Evolutionary conservation across 1,140 invertebrate species (phyloP).

Genomic region (Pseudomyrmex pallidus): DNA sequence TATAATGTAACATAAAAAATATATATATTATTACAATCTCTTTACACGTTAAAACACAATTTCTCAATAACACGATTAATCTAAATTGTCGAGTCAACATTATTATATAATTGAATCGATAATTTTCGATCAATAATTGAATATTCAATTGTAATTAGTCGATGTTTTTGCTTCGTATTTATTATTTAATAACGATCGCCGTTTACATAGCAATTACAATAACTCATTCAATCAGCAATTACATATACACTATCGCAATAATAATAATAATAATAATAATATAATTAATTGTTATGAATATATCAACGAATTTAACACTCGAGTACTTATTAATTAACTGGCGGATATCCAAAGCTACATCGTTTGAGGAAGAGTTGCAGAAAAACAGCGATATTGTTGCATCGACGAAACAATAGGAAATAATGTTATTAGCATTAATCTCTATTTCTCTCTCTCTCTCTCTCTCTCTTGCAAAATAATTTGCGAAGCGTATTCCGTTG

Average conservation of each 20-base stretch:
- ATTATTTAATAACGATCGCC: not conserved
- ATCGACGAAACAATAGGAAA: not conserved
- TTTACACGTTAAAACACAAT: not conserved
- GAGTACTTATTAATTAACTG: not conserved
- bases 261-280: no score
- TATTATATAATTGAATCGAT: not conserved
- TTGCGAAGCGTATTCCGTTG: slow-evolving; percentile 28
- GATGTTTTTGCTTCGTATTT: not conserved
- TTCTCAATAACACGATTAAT: not conserved
- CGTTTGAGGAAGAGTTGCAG: not conserved
- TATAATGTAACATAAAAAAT: no score
- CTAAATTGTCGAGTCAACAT: slow-evolving; percentile 6
- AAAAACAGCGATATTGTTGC: not conserved
- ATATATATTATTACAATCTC: not conserved
- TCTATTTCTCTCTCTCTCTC: no score
- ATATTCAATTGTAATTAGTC: not conserved
- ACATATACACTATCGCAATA: no score
- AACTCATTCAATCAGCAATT: slow-evolving; percentile 10
- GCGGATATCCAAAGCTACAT: not conserved
- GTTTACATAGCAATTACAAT: slow-evolving; percentile 4
- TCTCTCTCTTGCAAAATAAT: not conserved
- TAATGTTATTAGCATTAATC: slow-evolving; percentile 26
- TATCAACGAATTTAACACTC: no score
- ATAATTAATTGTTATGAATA: no score
- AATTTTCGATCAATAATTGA: slow-evolving; percentile 10